A percentile compares a stretch with the other conserved stretches of the same genome.
phyloP scores from a whole-genome alignment of 2,113 vertebrate species.

The Nycticorax nycticorax region DNA sequence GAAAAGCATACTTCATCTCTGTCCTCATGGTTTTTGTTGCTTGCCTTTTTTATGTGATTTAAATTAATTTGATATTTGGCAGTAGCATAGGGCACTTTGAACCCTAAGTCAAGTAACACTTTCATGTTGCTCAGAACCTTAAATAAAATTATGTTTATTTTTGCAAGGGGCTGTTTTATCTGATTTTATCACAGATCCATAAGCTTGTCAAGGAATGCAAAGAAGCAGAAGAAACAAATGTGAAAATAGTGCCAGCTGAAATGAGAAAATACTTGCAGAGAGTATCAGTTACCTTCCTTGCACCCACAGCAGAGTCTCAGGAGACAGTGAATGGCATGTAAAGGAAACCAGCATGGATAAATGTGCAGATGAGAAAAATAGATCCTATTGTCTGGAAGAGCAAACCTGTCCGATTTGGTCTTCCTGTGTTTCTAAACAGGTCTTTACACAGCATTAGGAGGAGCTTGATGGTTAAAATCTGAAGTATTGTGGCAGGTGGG shows the following conservation, averaged over 20 bases:
- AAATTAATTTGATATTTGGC: slow-evolving; percentile 16
- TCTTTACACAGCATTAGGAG: not conserved
- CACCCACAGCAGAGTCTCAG: not conserved
- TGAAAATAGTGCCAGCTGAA: not conserved
- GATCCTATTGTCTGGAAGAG: not conserved
- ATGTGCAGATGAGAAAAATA: not conserved
- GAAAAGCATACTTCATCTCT: not conserved
- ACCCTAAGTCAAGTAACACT: not conserved
- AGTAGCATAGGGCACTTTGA: not conserved
- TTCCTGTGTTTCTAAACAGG: not conserved
- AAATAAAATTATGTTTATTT: not conserved
- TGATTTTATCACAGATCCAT: not conserved
- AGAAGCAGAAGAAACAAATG: not conserved
- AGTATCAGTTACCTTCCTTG: not conserved
- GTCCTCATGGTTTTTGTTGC: not conserved
- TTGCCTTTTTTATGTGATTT: not conserved
- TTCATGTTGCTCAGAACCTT: not conserved
- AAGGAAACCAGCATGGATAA: not conserved
- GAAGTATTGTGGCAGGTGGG: not conserved
- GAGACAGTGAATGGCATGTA: not conserved
- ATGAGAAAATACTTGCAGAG: not conserved
- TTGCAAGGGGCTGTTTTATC: not conserved
- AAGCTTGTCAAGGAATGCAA: not conserved
- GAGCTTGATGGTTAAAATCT: not conserved
- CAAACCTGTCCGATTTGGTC: not conserved